Conservation (phyloP, 1,140 invertebrate species). For the Trichonephila clavata region DNA sequence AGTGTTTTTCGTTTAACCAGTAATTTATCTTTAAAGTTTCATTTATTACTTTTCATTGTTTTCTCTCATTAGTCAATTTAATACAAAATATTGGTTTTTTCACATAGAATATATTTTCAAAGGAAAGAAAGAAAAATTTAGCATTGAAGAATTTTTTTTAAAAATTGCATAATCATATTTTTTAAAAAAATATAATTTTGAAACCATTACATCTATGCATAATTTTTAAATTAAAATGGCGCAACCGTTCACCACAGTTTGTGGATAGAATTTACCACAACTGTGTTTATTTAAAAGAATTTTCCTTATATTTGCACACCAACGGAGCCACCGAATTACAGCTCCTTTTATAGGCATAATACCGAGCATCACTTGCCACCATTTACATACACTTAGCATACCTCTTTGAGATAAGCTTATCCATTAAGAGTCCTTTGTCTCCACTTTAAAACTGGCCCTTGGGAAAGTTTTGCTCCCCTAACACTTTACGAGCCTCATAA, state of each 20-base stretch:
- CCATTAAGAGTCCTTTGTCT: not conserved
- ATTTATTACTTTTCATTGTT: no score
- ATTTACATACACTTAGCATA: not conserved
- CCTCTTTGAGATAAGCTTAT: not conserved
- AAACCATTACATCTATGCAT: no score
- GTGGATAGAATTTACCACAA: not conserved
- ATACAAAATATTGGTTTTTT: no score
- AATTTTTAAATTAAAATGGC: no score
- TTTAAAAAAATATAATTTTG: no score
- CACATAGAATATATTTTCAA: no score
- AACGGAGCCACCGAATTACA: not conserved
- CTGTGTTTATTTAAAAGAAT: not conserved
- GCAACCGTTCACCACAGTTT: not conserved
- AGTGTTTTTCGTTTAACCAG: no score
- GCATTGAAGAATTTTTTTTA: no score
- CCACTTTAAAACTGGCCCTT: not conserved
- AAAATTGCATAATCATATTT: no score
- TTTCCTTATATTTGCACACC: not conserved
- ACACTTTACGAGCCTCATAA: slow-evolving; percentile 1
- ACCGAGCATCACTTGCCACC: not conserved
- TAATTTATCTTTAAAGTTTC: no score
- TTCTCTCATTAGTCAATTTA: no score
- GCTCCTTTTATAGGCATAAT: not conserved
- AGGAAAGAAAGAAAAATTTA: no score
- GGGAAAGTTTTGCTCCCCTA: not conserved